Evolutionary conservation across 1,140 invertebrate genomes (phyloP), one percentile per base, ranked within the genome.

Genomic region (Parasteatoda tepidariorum): DNA sequence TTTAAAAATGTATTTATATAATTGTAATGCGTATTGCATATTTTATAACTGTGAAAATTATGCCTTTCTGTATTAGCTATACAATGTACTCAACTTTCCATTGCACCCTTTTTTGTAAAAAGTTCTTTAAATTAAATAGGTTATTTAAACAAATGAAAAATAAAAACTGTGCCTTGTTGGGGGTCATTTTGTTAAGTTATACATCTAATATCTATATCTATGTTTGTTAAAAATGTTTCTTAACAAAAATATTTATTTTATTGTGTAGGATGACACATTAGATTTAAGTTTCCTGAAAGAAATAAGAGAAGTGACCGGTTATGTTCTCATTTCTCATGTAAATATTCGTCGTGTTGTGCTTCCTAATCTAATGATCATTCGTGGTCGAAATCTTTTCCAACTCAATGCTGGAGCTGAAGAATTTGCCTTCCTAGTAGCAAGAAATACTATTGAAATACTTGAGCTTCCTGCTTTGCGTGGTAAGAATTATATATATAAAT

Each of bases 271-370:
- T 90, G 91, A 94, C 83, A 92, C 93, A 41, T 90, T 94, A 88
- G 96, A 98, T 88, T 92, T 99, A 48, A 95, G 93, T 85, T 99
- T 99, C 89, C 90, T 99, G n/a, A 93, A 97, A 88, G 92, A 96
- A 87, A 99, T 99, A 85, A 92, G 96, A 62, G 97, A 93, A 88
- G 96, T 99, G 38, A 98, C 97, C 3, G 97, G 98, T 26, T 99
- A 99, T 89, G 95, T 99, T 54, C 91, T 99, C 34, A 98, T 99
- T 87, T 96, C 95, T 38, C 94, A 97, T 89, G 96, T 98, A 81
- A 94, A 96, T 87, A 94, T 98, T 1, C 91, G 92, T 55, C 92
- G 93, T 83, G 94, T 99, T 83, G 93, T 97, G 41, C 90, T 99
- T 83, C 97, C 96, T 3, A 93, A 93, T 84, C 90, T 99, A 31